phyloP scores from a whole-genome alignment of 1,140 invertebrate genomes.

The Belonocnema kinseyi region DNA sequence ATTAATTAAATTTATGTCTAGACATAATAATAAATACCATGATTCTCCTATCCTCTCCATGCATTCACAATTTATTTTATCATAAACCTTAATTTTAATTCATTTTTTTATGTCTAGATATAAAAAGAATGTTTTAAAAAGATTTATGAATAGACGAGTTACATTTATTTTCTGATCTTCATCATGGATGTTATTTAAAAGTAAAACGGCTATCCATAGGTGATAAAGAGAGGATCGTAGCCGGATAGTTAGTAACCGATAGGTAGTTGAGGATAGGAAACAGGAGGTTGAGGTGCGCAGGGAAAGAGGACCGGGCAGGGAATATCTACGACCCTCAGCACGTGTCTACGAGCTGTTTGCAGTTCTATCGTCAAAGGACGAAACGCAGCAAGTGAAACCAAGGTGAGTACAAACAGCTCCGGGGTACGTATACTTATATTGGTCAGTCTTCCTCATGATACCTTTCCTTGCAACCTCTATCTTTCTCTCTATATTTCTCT shows the following conservation, averaged over 20 bases:
- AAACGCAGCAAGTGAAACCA: constrained; percentile 51
- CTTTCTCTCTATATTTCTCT: constrained; percentile 20
- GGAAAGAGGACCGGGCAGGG: constrained; percentile 8
- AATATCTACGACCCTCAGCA: constrained; percentile 46
- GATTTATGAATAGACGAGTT: too few relatives aligned
- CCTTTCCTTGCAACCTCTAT: constrained; percentile 47
- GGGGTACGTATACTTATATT: constrained; percentile 57
- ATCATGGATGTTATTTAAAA: too few relatives aligned
- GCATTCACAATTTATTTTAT: too few relatives aligned
- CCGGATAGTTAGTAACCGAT: constrained; percentile 49
- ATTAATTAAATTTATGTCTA: too few relatives aligned
- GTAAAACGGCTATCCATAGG: too few relatives aligned
- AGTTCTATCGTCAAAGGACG: constrained; percentile 61
- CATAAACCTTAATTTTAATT: too few relatives aligned
- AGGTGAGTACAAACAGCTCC: constrained; percentile 59
- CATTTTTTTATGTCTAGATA: too few relatives aligned
- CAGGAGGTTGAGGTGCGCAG: constrained; percentile 41
- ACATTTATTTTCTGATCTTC: too few relatives aligned
- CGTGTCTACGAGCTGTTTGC: constrained; percentile 57
- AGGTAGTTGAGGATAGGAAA: constrained; percentile 46
- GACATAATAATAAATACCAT: too few relatives aligned
- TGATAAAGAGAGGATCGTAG: constrained; percentile 48
- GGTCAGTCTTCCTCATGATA: constrained; percentile 49
- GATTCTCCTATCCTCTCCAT: too few relatives aligned
- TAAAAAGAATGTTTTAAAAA: too few relatives aligned